Percentiles rank a stretch among this genome's conserved stretches.
Evolutionary conservation across 1,140 invertebrate genomes (phyloP).

Genomic region (Drosophila sucinea): DNA sequence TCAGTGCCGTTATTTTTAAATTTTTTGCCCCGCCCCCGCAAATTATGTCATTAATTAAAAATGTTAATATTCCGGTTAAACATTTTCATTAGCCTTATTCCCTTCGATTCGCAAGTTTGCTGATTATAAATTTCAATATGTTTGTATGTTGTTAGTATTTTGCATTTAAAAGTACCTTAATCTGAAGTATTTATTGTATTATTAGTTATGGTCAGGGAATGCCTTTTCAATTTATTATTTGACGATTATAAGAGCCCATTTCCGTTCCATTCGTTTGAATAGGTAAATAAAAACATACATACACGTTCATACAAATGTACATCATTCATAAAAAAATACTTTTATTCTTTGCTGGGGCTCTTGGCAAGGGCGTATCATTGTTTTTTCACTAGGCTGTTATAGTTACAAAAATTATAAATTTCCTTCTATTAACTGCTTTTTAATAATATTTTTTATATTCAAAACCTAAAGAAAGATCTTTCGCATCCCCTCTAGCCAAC

Average conservation of each 20-base stretch:
- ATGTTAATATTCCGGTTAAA: conserved; percentile 8
- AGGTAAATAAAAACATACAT: neutral
- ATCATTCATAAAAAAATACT: too few species aligned
- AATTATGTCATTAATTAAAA: conserved; percentile 21
- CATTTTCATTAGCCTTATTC: conserved; percentile 2
- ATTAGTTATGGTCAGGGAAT: neutral
- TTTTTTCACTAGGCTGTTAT: too few species aligned
- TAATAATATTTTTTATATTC: too few species aligned
- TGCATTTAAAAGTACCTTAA: conserved; percentile 32
- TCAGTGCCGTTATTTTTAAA: conserved; percentile 52
- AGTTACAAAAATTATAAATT: too few species aligned
- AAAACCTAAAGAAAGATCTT: too few species aligned
- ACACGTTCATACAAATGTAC: too few species aligned
- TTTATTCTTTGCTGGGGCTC: too few species aligned
- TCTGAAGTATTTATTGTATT: conserved; percentile 22
- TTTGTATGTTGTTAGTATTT: conserved; percentile 16
- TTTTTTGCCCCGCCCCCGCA: conserved; percentile 10
- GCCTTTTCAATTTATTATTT: neutral
- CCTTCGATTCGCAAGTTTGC: neutral
- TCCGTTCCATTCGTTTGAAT: neutral
- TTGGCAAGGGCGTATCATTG: too few species aligned
- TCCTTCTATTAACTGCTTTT: too few species aligned
- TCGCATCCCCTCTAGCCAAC: too few species aligned
- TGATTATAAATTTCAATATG: neutral
- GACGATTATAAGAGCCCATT: neutral